Conservation (phyloP, 1,140 invertebrate genomes). For the Hylaeus volcanicus region DNA sequence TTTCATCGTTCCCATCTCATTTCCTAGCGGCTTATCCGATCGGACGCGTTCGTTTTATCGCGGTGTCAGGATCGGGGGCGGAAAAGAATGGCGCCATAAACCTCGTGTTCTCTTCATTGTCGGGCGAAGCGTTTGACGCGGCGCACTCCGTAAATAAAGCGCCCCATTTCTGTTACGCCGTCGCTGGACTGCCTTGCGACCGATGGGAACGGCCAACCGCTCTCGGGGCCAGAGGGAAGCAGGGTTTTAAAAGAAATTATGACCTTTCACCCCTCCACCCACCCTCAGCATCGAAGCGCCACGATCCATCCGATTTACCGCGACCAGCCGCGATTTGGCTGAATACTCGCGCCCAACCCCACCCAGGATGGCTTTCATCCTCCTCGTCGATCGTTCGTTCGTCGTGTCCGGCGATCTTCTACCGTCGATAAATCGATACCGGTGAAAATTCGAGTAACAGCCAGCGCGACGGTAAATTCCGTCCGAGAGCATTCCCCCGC, state of each 20-base stretch:
- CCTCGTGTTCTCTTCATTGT: conserved; percentile 55
- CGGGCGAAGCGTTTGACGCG: conserved; percentile 31
- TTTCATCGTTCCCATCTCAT: conserved; percentile 54
- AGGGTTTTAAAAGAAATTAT: conserved; percentile 34
- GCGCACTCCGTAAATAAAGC: conserved; percentile 45
- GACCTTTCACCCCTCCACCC: background rate
- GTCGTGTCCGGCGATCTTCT: background rate
- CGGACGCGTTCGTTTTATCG: conserved; percentile 29
- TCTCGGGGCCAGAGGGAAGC: background rate
- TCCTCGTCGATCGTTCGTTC: background rate
- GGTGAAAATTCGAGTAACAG: conserved; percentile 22
- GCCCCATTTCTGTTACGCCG: background rate
- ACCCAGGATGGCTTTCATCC: background rate
- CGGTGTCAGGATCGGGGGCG: conserved; percentile 6
- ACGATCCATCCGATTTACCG: conserved; percentile 29
- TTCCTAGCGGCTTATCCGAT: conserved; percentile 50
- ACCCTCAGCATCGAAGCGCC: background rate
- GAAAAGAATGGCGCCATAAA: conserved; percentile 47
- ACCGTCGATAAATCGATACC: conserved; percentile 11
- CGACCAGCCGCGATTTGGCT: conserved; percentile 1
- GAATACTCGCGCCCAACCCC: background rate
- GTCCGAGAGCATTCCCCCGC: background rate
- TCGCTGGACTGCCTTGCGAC: background rate
- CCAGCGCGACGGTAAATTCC: conserved; percentile 3
- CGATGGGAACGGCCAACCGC: background rate